A percentile compares a stretch with the other conserved stretches of the same genome.
Conservation (phyloP, 2,113 vertebrate species). For the Siphamia tubifer region DNA sequence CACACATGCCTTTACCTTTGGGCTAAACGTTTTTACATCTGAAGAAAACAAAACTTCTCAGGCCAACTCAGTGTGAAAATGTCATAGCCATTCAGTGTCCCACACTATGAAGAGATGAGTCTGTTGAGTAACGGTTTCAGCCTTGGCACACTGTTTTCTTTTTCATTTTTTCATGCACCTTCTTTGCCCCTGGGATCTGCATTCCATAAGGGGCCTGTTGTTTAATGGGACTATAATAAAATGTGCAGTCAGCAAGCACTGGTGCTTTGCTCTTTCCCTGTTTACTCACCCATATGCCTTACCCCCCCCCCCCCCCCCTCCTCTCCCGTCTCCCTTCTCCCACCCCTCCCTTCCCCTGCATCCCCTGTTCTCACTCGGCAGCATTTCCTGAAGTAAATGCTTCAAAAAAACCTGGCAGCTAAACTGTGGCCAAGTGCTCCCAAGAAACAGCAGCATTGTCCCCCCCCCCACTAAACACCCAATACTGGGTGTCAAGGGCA, state of each 20-base stretch:
- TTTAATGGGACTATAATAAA: slow-evolving; percentile 70
- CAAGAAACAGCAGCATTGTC: slow-evolving; percentile 31
- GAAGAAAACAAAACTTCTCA: not conserved
- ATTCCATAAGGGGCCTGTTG: slow-evolving; percentile 57
- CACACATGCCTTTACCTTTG: too few relatives aligned
- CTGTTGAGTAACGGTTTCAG: slow-evolving; percentile 48
- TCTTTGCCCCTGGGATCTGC: slow-evolving; percentile 43
- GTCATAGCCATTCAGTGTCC: slow-evolving; percentile 4
- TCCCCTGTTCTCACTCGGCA: slow-evolving; percentile 22
- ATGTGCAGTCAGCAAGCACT: slow-evolving; percentile 54
- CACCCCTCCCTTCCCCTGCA: not conserved
- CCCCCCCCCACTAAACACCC: not conserved
- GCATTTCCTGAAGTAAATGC: slow-evolving; percentile 47
- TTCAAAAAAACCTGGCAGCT: slow-evolving; percentile 60
- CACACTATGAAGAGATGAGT: slow-evolving; percentile 5
- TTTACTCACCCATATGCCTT: slow-evolving; percentile 38
- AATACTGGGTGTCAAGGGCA: not conserved
- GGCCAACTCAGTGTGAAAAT: slow-evolving; percentile 5
- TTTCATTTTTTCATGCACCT: slow-evolving; percentile 18
- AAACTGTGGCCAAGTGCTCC: slow-evolving; percentile 37
- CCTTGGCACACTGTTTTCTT: slow-evolving; percentile 23
- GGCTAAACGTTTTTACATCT: not conserved
- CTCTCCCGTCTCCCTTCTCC: not conserved
- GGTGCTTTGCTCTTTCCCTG: slow-evolving; percentile 34
- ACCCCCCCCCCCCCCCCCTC: not conserved